Evolutionary conservation across 2,797 vertebrate species (phyloP), one percentile per base, ranked within the genome.

Genomic region (Amazona finschi): DNA sequence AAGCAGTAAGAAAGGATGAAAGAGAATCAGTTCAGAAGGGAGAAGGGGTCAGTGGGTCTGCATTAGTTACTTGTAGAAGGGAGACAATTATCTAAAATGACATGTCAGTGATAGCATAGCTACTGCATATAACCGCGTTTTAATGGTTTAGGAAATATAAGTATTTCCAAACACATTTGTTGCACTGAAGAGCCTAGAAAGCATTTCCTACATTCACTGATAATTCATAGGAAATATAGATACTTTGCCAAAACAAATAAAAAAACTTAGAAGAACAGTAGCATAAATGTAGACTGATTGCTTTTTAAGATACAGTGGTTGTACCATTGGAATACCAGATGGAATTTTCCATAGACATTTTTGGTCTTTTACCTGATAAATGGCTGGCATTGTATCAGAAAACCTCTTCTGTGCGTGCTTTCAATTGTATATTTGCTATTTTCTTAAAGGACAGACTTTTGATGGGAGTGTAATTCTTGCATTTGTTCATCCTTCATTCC

Each of bases 241-340:
- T 66, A 41, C 28, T 5, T 52, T 93, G 87, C 94, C 91, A 96
- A 93, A 95, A 86, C 43, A 94, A 92, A 94, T 80, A 38, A 94
- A 93, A 86, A 70, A 20, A 69, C 87, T 85, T 77, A 87, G 79
- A 89, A 4, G 50, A 95, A 74, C 57, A 89, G 66, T 86, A 84
- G 72, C 85, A 82, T 93, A 90, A 95, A 95, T 95, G 82, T 84
- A 91, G 57, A 84, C 53, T 87, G 85, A 94, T 96, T 79, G 61
- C 60, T 95, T 95, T 96, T 95, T 96, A 96, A 95, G 91, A 90
- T 92, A 64, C 27, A 66, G 47, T 88, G 67, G 57, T 79, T 49
- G n/a, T 93, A 83, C 22, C 31, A 75, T 25, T 89, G 89, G 87
- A 93, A 78, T 66, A 91, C 52, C 58, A 94, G 80, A 95, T 75